Conservation (phyloP, 2,888 invertebrate genomes). For the Perizoma flavofasciatum region DNA sequence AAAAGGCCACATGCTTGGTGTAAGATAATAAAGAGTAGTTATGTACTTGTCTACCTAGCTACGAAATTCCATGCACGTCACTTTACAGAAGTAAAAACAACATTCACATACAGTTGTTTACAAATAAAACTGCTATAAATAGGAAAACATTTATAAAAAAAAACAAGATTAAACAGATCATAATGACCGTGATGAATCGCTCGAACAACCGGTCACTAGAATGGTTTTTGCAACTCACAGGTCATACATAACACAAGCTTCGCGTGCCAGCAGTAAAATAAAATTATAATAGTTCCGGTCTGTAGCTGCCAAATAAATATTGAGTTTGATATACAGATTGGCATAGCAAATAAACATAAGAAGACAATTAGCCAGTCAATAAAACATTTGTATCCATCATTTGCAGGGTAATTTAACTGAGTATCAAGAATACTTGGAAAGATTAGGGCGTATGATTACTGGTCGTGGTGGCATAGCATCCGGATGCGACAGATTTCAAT, state of each 20-base stretch:
- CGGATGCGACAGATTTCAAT: conserved; percentile 26
- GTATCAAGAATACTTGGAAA: conserved; percentile 21
- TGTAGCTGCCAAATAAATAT: conserved; percentile 56
- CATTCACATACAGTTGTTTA: conserved; percentile 29
- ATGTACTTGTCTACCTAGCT: too few relatives aligned
- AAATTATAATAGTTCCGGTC: conserved; percentile 55
- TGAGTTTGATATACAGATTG: conserved; percentile 34
- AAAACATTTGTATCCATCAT: conserved; percentile 10
- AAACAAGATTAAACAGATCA: conserved; percentile 22
- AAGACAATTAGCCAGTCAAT: conserved; percentile 11
- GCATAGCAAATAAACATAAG: conserved; percentile 22
- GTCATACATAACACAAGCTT: conserved; percentile 40
- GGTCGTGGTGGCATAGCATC: neutral
- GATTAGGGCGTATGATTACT: conserved; percentile 4
- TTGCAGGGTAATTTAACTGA: conserved; percentile 10
- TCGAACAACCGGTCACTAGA: conserved; percentile 45
- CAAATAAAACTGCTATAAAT: conserved; percentile 20
- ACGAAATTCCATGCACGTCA: neutral
- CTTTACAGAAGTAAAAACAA: neutral
- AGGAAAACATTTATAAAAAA: conserved; percentile 18
- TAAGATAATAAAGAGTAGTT: too few relatives aligned
- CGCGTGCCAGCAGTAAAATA: conserved; percentile 60
- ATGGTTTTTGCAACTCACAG: conserved; percentile 32
- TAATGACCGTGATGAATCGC: conserved; percentile 45
- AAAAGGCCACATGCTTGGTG: too few relatives aligned